Conservation (phyloP, 2,797 vertebrate genomes). For the Molossus molossus region DNA sequence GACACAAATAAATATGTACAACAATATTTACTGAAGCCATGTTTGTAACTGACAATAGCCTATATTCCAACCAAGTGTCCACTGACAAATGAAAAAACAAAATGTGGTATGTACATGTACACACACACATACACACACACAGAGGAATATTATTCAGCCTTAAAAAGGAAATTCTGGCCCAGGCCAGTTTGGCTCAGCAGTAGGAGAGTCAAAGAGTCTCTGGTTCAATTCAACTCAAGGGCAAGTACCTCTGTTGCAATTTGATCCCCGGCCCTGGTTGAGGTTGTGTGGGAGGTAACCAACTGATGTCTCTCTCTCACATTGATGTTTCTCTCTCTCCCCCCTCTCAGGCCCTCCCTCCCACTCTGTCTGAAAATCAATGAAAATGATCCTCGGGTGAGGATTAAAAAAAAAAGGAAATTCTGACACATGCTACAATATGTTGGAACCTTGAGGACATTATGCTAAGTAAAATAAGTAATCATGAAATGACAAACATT, state of each 20-base stretch:
- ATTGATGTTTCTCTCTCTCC: not conserved
- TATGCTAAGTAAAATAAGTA: not conserved
- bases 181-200: not conserved
- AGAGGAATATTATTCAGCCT: not conserved
- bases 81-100: not conserved
- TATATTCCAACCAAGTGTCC: not conserved
- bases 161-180: not conserved
- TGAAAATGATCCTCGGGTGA: not conserved
- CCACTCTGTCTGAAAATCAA: not conserved
- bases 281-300: not conserved
- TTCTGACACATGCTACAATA: not conserved
- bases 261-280: not conserved
- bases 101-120: not conserved
- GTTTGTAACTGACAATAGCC: not conserved
- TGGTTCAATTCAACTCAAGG: not conserved
- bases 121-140: not conserved
- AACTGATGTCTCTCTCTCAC: not conserved
- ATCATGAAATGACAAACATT: not conserved
- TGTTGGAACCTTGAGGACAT: not conserved
- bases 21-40: constrained; percentile 38
- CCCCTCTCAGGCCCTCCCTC: not conserved
- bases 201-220: not conserved
- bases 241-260: not conserved
- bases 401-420: not conserved
- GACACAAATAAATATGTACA: not conserved